A percentile compares a stretch with the other conserved stretches of the same genome.
phyloP scores from a whole-genome alignment of 2,113 vertebrate species.

The Ovis canadensis region DNA sequence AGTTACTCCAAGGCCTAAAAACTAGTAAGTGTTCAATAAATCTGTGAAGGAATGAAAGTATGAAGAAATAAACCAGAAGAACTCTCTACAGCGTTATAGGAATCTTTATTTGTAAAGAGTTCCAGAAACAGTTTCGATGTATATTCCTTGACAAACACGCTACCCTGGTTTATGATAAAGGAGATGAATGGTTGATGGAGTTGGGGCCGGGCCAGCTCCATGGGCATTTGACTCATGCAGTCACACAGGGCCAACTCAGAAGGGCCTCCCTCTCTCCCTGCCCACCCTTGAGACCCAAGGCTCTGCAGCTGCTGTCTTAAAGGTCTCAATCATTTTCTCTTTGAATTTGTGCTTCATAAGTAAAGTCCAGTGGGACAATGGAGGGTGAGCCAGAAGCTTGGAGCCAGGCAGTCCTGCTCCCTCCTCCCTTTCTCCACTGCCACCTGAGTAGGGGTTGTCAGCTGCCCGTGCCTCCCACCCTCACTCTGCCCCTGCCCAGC shows the following conservation, averaged over 20 bases:
- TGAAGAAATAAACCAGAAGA: neutral
- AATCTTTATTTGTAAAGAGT: neutral
- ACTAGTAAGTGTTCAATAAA: neutral
- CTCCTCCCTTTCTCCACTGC: accelerated
- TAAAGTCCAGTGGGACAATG: neutral
- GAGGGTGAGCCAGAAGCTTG: neutral
- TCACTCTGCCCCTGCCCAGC: neutral
- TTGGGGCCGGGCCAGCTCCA: neutral
- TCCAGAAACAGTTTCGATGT: neutral
- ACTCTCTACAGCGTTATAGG: neutral
- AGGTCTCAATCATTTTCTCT: neutral
- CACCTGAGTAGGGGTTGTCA: neutral
- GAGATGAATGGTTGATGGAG: neutral
- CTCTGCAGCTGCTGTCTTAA: neutral
- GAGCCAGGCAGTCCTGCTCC: neutral
- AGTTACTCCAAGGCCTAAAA: neutral
- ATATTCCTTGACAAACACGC: neutral
- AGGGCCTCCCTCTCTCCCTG: too few relatives aligned
- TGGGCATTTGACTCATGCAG: neutral
- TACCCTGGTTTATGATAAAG: neutral
- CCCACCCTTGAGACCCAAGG: neutral
- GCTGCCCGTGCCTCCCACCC: neutral
- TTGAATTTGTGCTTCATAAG: neutral
- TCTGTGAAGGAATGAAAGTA: neutral
- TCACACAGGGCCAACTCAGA: neutral